These are phyloP conservation scores for Ceyx melanurus DNA, from an alignment of 2,113 vertebrate species.

Conservation along the genomic window DNA sequence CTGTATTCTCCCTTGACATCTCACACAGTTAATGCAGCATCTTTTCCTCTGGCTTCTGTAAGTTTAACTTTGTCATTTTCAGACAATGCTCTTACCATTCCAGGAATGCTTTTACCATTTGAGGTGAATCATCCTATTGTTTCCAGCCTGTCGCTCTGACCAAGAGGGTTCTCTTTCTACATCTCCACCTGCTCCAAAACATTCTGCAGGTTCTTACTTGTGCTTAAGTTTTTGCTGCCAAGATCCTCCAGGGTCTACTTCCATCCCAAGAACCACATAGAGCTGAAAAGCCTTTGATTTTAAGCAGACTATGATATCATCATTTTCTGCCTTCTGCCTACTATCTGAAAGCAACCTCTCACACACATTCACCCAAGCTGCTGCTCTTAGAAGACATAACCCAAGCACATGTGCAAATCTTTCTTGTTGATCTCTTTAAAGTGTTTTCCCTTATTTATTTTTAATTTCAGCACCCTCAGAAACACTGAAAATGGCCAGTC, in stretches of 20 bases:
- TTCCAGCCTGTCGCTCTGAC: background rate
- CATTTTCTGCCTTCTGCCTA: background rate
- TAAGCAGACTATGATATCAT: background rate
- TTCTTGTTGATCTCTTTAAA: background rate
- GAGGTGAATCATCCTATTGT: background rate
- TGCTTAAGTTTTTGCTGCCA: background rate
- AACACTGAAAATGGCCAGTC: background rate
- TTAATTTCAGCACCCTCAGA: background rate
- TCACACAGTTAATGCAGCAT: background rate
- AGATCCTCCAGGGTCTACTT: background rate
- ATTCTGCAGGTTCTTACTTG: background rate
- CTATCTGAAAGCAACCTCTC: fast-evolving
- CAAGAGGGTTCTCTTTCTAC: background rate
- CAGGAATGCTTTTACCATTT: background rate
- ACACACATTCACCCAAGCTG: background rate
- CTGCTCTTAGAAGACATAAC: background rate
- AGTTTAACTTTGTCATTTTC: background rate
- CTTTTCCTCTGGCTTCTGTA: background rate
- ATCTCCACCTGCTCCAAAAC: background rate
- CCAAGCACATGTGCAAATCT: background rate
- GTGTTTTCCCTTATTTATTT: background rate
- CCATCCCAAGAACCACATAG: background rate
- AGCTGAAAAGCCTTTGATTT: background rate
- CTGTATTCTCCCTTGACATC: background rate
- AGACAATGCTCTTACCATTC: background rate